phyloP scores from a whole-genome alignment of 2,888 invertebrate species.

The Smittia sp. region DNA sequence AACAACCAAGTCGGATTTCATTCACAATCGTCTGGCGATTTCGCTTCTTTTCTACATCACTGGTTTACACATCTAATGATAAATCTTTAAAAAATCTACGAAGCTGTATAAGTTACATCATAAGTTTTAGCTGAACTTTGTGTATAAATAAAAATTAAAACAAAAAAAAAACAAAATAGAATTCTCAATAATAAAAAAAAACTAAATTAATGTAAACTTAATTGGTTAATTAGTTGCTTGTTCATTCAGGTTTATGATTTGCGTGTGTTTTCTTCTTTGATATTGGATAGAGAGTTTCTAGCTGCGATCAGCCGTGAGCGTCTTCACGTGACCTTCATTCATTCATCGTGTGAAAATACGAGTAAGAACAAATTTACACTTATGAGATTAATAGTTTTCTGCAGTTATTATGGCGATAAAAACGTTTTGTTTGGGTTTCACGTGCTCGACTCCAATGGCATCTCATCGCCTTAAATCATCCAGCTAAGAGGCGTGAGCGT shows the following conservation, averaged over 20 bases:
- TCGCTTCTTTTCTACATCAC: background rate
- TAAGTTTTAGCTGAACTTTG: too few relatives aligned
- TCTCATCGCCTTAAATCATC: background rate
- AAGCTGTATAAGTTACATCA: too few relatives aligned
- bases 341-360: background rate
- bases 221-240: constrained; percentile 7
- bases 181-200: background rate
- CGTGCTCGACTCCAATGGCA: background rate
- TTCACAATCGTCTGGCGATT: constrained; percentile 3
- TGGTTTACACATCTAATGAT: too few relatives aligned
- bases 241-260: constrained; percentile 5
- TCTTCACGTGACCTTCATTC: background rate
- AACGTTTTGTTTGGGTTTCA: background rate
- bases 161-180: background rate
- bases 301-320: background rate
- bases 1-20: constrained; percentile 1
- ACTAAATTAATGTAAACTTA: background rate
- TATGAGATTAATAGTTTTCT: constrained; percentile 8
- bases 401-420: background rate
- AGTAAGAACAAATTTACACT: background rate
- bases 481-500: background rate
- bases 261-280: background rate
- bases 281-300: background rate
- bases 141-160: background rate
- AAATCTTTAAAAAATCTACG: too few relatives aligned